These are phyloP conservation scores for Scomber colias DNA, from an alignment of 2,113 vertebrate genomes.

Conservation along the genomic window DNA sequence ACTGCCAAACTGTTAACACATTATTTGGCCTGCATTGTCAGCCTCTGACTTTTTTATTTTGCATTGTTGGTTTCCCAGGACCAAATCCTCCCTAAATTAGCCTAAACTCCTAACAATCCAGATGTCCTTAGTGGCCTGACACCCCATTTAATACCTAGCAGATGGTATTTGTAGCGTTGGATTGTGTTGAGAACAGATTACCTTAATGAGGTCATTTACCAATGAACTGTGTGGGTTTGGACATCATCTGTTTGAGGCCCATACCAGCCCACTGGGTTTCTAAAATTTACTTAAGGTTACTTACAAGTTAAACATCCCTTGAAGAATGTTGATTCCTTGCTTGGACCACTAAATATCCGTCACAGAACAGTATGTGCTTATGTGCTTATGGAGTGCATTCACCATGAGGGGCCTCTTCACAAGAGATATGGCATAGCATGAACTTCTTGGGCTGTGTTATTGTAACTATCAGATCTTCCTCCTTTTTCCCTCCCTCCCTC, in stretches of 20 bases:
- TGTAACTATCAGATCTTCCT: slow-evolving; percentile 58
- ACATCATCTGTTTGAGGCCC: slow-evolving; percentile 38
- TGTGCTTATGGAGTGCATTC: slow-evolving; percentile 12
- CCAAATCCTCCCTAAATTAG: slow-evolving; percentile 45
- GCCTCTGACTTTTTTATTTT: slow-evolving; percentile 40
- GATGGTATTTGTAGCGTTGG: slow-evolving; percentile 66
- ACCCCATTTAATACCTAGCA: slow-evolving; percentile 67
- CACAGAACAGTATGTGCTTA: slow-evolving; percentile 21
- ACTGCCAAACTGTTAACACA: slow-evolving; percentile 21
- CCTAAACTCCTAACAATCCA: slow-evolving; percentile 51
- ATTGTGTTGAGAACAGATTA: slow-evolving; percentile 73
- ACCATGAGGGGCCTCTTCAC: slow-evolving; percentile 20
- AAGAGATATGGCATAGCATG: slow-evolving; percentile 41
- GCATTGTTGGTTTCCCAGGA: slow-evolving; percentile 38
- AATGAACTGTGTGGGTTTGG: slow-evolving; percentile 60
- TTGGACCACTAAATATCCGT: slow-evolving; percentile 13
- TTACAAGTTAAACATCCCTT: slow-evolving; percentile 39
- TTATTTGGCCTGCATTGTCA: not conserved
- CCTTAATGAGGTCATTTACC: slow-evolving; percentile 71
- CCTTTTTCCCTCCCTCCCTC: slow-evolving; percentile 39
- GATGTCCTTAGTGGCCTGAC: slow-evolving; percentile 63
- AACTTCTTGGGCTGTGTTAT: slow-evolving; percentile 69
- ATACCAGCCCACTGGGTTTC: slow-evolving; percentile 16
- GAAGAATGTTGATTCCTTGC: slow-evolving; percentile 22
- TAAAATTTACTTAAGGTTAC: slow-evolving; percentile 45